Evolutionary conservation across 1,140 invertebrate species (phyloP).

Genomic region (Elysia chlorotica): DNA sequence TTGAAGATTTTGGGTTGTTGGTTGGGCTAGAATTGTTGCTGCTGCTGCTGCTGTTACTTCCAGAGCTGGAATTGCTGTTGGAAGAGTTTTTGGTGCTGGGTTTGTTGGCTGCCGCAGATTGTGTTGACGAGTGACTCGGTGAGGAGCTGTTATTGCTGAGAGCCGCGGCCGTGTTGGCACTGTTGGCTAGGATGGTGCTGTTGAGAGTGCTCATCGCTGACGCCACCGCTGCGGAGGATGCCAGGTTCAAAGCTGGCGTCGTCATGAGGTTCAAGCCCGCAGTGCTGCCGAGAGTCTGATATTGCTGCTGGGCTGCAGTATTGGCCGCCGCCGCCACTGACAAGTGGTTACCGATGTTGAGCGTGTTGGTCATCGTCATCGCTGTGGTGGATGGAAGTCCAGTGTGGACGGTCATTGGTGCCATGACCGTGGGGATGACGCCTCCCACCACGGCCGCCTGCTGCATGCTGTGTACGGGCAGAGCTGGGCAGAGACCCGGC

Average conservation of each 20-base stretch:
- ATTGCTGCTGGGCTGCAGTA: too few species aligned
- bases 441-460: constrained; percentile 1
- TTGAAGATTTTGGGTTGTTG: too few species aligned
- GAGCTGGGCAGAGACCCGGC: constrained; percentile 9
- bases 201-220: neutral
- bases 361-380: constrained; percentile 9
- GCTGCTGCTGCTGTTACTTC: constrained; percentile 6
- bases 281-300: neutral
- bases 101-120: neutral
- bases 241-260: neutral
- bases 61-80: neutral
- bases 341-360: constrained; percentile 16
- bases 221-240: too few species aligned
- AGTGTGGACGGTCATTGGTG: constrained; percentile 2
- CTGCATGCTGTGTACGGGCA: constrained; percentile 22
- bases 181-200: neutral
- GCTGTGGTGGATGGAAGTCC: neutral
- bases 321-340: neutral
- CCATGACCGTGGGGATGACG: constrained; percentile 11
- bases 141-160: too few species aligned
- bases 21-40: neutral
- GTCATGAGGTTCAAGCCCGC: neutral
- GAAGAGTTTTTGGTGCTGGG: neutral
- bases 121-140: too few species aligned
- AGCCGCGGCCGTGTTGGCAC: neutral